A percentile compares a stretch with the other conserved stretches of the same genome.
phyloP scores from a whole-genome alignment of 92 coral and sea anemone genomes.

The Parazoanthus swiftii region DNA sequence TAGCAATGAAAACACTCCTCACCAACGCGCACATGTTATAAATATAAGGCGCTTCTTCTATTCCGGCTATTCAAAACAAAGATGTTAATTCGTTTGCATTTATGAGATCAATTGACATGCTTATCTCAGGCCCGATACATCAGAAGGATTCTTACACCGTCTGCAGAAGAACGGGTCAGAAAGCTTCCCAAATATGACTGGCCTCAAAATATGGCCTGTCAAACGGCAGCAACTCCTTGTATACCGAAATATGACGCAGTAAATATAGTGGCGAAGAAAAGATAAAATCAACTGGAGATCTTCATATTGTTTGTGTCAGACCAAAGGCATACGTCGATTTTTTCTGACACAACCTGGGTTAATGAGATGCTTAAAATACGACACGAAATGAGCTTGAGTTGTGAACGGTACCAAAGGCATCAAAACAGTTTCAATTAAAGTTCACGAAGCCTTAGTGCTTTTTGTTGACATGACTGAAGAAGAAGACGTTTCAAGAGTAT shows the following conservation, averaged over 20 bases:
- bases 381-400: too few relatives aligned
- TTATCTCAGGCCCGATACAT: constrained; percentile 62
- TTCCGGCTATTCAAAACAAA: constrained; percentile 30
- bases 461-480: too few relatives aligned
- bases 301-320: too few relatives aligned
- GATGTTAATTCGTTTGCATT: constrained; percentile 43
- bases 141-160: constrained; percentile 3
- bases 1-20: constrained; percentile 56
- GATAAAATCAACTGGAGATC: too few relatives aligned
- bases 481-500: too few relatives aligned
- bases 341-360: too few relatives aligned
- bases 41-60: constrained; percentile 53
- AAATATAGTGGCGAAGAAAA: constrained; percentile 41
- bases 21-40: constrained; percentile 67
- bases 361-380: too few relatives aligned
- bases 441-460: too few relatives aligned
- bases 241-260: constrained; percentile 49
- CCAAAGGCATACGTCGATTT: too few relatives aligned
- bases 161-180: too few relatives aligned
- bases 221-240: constrained; percentile 60
- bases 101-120: constrained; percentile 56
- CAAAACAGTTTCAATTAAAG: too few relatives aligned
- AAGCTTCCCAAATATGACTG: constrained; percentile 66
- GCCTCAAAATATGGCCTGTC: constrained; percentile 62
- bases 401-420: too few relatives aligned